phyloP scores from a whole-genome alignment of 2,888 invertebrate genomes.

The Suillia variegata region DNA sequence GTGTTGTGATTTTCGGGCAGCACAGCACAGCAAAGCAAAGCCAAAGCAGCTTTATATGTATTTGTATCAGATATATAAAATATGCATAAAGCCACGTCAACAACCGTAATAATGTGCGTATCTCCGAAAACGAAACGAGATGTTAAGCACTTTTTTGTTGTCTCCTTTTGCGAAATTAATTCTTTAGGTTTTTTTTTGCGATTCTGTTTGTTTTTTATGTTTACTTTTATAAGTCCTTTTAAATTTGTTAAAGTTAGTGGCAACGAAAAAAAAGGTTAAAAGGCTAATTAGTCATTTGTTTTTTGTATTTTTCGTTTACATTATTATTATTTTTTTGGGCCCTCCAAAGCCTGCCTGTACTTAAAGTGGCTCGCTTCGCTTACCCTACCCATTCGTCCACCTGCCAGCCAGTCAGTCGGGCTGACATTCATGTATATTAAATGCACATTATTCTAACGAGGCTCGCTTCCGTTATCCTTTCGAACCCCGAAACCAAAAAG shows the following conservation, averaged over 20 bases:
- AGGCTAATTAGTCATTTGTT: too few species aligned
- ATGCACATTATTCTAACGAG: constrained; percentile 15
- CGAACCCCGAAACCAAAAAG: too few species aligned
- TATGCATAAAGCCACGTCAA: constrained; percentile 44
- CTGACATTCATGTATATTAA: constrained; percentile 13
- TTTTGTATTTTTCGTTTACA: not conserved
- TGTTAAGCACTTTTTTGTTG: not conserved
- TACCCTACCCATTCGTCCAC: not conserved
- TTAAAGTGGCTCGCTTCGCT: not conserved
- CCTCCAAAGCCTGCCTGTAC: not conserved
- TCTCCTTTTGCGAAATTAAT: too few species aligned
- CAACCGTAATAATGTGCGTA: constrained; percentile 12
- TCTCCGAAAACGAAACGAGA: not conserved
- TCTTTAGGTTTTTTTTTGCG: constrained; percentile 29
- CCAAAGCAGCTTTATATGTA: too few species aligned
- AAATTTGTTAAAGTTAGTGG: too few species aligned
- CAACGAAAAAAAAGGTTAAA: too few species aligned
- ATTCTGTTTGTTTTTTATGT: too few species aligned
- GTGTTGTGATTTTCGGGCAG: too few species aligned
- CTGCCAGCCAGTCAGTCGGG: not conserved
- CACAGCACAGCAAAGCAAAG: too few species aligned
- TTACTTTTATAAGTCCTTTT: too few species aligned
- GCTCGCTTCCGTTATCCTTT: too few species aligned
- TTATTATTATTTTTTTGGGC: not conserved
- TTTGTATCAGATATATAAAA: too few species aligned